Evolutionary conservation across 2,797 vertebrate species (phyloP), one percentile per base, ranked within the genome.

Genomic region (Ctenosaura bakeri): DNA sequence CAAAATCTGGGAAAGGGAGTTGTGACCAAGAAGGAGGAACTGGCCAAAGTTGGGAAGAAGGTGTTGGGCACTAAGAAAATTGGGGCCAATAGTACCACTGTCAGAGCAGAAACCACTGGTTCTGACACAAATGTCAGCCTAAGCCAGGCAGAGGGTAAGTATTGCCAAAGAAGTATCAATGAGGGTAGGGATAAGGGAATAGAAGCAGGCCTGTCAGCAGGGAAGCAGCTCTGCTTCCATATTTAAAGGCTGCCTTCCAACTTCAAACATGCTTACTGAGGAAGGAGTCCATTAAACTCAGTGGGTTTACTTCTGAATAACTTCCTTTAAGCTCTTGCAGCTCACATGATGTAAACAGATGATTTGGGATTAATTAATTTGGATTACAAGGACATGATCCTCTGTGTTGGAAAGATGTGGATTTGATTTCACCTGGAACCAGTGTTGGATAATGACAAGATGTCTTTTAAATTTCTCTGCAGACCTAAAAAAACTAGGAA

Each of bases 1-100:
- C 85, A 80, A 59, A 91, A 66, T 56, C 20, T 69, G 79, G 52
- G 42, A 52, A 73, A 87, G 22, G 74, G 80, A 78, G 59, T 22
- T 69, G 50, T 24, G 42, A 29, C 73, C 13, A 86, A n/a, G 76
- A 92, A 88, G 52, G 77, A 56, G 29, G 12, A 69, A 52, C 5
- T 1, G 1, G 14, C 35, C 74, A 38, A 59, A 35, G 10, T 4
- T 78, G 83, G 78, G 62, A 76, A 89, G 62, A 78, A 87, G 76
- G 59, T 50, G 18, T 50, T 24, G 26, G 38, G 35, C 26, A 14
- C 26, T 38, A 87, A 56, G n/a, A 90, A 83, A 87, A 87, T 12
- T 54, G 54, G 83, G 56, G 4, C n/a, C 20, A 54, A 1, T 29
- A 16, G 0, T 46, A 71, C 54, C 2, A 38, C 12, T 26, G 42